phyloP scores from a whole-genome alignment of 2,888 invertebrate species.

The Diogma glabrata region DNA sequence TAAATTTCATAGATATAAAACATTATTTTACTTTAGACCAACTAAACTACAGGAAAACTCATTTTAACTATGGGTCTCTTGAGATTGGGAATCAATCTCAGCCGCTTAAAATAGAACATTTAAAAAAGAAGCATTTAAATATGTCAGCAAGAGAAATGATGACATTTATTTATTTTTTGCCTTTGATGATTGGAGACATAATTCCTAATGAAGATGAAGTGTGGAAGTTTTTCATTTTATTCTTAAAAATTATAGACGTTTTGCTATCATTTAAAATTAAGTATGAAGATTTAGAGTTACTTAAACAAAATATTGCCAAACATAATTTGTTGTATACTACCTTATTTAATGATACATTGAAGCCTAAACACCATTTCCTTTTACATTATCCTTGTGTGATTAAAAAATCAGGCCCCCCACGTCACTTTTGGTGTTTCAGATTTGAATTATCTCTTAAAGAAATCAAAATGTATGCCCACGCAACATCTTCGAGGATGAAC shows the following conservation, averaged over 20 bases:
- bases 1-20: background rate
- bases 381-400: background rate
- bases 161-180: background rate
- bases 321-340: background rate
- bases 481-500: background rate
- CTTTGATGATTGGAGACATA: background rate
- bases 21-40: background rate
- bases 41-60: background rate
- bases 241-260: background rate
- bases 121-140: background rate
- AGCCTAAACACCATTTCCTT: background rate
- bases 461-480: background rate
- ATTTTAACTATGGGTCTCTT: background rate
- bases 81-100: background rate
- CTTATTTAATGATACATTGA: background rate
- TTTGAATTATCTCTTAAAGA: background rate
- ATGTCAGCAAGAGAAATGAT: conserved; percentile 2
- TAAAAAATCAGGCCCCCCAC: background rate
- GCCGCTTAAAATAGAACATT: background rate
- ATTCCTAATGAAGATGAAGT: background rate
- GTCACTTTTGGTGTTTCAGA: background rate
- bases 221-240: background rate
- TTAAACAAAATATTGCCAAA: background rate
- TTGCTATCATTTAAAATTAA: background rate
- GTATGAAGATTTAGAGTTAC: background rate